Evolutionary conservation across 2,888 invertebrate genomes (phyloP).

Genomic region (Cenopis cana): DNA sequence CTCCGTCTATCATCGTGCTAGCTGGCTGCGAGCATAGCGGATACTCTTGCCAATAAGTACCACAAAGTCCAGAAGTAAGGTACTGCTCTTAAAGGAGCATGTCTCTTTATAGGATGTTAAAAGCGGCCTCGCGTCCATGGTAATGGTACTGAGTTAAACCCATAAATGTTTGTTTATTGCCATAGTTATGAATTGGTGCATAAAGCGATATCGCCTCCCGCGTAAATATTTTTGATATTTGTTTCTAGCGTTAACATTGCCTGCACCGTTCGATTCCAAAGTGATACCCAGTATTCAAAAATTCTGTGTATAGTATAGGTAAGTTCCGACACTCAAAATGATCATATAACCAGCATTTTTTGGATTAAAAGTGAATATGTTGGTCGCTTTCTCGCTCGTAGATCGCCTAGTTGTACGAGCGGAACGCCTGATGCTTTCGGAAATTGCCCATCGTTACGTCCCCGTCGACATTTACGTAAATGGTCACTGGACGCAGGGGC

Average conservation of each 20-base stretch:
- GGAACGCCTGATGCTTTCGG: too few species aligned
- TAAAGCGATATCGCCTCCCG: conserved; percentile 96
- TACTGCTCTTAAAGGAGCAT: conserved; percentile 87
- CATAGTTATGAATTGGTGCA: conserved; percentile 91
- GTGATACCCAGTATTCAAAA: conserved; percentile 89
- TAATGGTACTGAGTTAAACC: conserved; percentile 91
- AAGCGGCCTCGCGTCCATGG: conserved; percentile 94
- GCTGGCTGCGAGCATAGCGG: conserved; percentile 92
- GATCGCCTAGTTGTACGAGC: too few species aligned
- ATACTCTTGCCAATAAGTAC: conserved; percentile 91
- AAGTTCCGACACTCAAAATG: conserved; percentile 93
- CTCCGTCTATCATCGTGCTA: conserved; percentile 91
- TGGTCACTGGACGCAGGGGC: too few species aligned
- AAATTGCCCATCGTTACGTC: too few species aligned
- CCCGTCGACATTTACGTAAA: too few species aligned
- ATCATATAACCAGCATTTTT: conserved; percentile 88
- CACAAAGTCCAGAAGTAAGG: conserved; percentile 98
- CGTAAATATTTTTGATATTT: conserved; percentile 91
- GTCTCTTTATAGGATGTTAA: conserved; percentile 91
- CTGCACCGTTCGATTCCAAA: conserved; percentile 87
- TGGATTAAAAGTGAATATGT: too few species aligned
- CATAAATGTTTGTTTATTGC: conserved; percentile 88
- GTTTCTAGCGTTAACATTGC: conserved; percentile 90
- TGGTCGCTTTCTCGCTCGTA: too few species aligned
- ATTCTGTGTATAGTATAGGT: conserved; percentile 90